Evolutionary conservation across 1,140 invertebrate genomes (phyloP), one percentile per base, ranked within the genome.

Genomic region (Drosophila subpulchrella): DNA sequence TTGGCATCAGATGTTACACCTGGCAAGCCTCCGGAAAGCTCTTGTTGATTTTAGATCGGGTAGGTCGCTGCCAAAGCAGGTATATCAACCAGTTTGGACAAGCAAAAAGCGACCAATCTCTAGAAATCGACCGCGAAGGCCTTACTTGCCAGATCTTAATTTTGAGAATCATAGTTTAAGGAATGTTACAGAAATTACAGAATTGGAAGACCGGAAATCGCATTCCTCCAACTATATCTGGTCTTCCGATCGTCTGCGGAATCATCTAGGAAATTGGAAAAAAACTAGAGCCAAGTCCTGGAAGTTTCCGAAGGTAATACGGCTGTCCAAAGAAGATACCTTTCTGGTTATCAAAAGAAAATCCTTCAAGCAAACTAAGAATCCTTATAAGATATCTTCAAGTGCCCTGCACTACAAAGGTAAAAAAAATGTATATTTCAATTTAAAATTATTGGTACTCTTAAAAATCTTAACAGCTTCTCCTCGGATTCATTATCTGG

Each of bases 401-500:
- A 38, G n/a, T 3, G 58, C 42, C 10, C 15, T 66, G 10, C 7
- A 30, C 0, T 47, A 66, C 13, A 10, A 62, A 66, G 62, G 62
- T 66, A 7, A 7, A 1, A 30, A 20, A 20, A 17, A 30, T 10
- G 15, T 11, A 2, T 10, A 4, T 10, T 12, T 17, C 8, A 0
- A 2, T 3, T 27, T 41, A 7, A 30, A 4, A 13, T 15, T 4
- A 17, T 27, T 27, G 27, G 27, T 27, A n/a, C 13, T 6, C 10
- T 57, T 4, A 57, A 32, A 17, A 17, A 30, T 2, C 17, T 1
- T 57, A 8, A 1, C 15, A 66, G 58, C 62, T 30, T 27, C 62
- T 41, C 13, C 20, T 0, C 17, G 62, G 24, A 66, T 32, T 32
- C 15, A n/a, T 10, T 24, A 24, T 10, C 15, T 63, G 63, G 58